A percentile compares a stretch with the other conserved stretches of the same genome.
Evolutionary conservation across 2,113 vertebrate genomes (phyloP).

Genomic region (Melanerpes aurifrons): DNA sequence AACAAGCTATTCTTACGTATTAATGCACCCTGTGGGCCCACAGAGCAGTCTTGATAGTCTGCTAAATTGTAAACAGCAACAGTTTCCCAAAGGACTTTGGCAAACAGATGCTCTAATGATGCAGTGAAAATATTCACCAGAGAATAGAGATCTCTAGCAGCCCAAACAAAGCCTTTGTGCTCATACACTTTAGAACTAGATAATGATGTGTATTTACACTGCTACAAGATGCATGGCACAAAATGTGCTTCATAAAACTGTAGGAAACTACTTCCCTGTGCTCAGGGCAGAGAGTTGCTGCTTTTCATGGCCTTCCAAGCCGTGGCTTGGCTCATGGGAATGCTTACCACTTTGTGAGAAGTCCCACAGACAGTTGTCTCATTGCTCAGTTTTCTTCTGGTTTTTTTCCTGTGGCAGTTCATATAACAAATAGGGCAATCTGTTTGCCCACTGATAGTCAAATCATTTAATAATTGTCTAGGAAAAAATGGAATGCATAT

Average conservation of each 20-base stretch:
- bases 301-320: not conserved
- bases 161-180: not conserved
- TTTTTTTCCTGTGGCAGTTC: not conserved
- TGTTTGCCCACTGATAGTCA: not conserved
- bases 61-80: not conserved
- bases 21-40: not conserved
- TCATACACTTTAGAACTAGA: not conserved
- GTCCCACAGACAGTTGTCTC: not conserved
- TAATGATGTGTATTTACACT: rapidly evolving
- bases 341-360: not conserved
- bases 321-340: not conserved
- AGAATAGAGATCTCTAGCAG: not conserved
- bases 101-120: not conserved
- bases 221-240: not conserved
- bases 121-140: not conserved
- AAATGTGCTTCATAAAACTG: not conserved
- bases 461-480: not conserved
- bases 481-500: not conserved
- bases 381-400: not conserved
- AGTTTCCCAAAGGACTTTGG: not conserved
- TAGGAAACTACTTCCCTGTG: not conserved
- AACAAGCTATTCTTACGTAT: not conserved
- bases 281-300: not conserved
- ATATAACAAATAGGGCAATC: not conserved
- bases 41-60: not conserved